phyloP scores from a whole-genome alignment of 1,140 invertebrate species.

The Leucophenga varia region DNA sequence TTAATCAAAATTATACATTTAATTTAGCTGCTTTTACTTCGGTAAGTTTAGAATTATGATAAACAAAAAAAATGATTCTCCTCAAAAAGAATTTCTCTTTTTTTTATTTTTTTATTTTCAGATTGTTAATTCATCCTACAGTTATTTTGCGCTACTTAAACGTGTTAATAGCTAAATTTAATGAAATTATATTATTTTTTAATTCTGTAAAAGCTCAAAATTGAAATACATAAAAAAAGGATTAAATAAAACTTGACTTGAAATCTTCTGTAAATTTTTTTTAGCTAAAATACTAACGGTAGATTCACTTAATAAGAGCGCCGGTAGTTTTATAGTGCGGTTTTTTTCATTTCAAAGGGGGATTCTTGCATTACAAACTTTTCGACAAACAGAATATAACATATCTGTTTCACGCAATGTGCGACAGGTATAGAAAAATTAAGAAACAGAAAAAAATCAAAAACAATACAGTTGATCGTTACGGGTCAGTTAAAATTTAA shows the following conservation, averaged over 20 bases:
- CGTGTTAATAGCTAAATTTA: slow-evolving; percentile 36
- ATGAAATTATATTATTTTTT: not conserved
- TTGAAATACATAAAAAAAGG: not conserved
- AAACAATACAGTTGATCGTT: too few species aligned
- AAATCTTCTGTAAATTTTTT: not conserved
- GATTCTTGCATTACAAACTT: too few species aligned
- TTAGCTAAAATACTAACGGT: not conserved
- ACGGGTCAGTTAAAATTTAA: too few species aligned
- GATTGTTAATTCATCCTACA: slow-evolving; percentile 50
- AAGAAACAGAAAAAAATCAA: too few species aligned
- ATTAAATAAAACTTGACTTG: not conserved
- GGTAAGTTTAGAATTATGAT: slow-evolving; percentile 20
- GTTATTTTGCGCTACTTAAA: slow-evolving; percentile 45
- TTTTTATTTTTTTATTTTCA: slow-evolving; percentile 23
- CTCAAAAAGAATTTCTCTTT: not conserved
- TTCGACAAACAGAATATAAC: too few species aligned
- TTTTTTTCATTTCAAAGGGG: too few species aligned
- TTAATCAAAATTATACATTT: slow-evolving; percentile 32
- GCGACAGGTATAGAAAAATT: too few species aligned
- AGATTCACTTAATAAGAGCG: not conserved
- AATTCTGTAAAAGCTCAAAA: too few species aligned
- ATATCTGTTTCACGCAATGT: too few species aligned
- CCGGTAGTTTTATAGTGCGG: not conserved
- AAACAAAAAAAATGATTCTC: not conserved
- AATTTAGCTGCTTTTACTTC: slow-evolving; percentile 39